These are phyloP conservation scores for Gyrodactylus bullatarudis DNA, from an alignment of 1,140 invertebrate genomes.

Conservation along the genomic window DNA sequence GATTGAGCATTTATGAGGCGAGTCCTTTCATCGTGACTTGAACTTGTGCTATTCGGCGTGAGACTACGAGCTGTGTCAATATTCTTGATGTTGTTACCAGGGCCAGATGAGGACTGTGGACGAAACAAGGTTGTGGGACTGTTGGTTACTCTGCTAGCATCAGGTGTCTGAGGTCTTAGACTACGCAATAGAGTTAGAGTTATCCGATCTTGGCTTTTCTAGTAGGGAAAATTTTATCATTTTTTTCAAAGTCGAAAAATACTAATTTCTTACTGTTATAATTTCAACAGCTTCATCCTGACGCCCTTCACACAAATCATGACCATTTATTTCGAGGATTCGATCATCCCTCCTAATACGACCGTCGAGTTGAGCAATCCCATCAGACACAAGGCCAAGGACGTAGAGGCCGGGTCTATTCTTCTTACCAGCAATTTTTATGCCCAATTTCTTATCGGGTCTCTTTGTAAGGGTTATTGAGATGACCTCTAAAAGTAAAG, in stretches of 20 bases:
- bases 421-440: slow-evolving; percentile 22
- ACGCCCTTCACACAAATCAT: slow-evolving; percentile 19
- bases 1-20: neutral
- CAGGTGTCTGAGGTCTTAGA: slow-evolving; percentile 17
- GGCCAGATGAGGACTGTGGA: too few species aligned
- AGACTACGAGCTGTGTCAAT: neutral
- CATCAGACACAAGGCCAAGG: slow-evolving; percentile 21
- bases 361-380: slow-evolving; percentile 16
- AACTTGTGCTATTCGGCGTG: neutral
- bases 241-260: neutral
- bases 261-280: slow-evolving; percentile 16
- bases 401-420: slow-evolving; percentile 23
- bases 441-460: slow-evolving; percentile 20
- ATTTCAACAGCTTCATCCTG: slow-evolving; percentile 22
- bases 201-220: slow-evolving; percentile 15
- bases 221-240: slow-evolving; percentile 6
- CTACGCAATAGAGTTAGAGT: slow-evolving; percentile 21
- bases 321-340: slow-evolving; percentile 22
- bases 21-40: neutral
- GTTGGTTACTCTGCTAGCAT: slow-evolving; percentile 12
- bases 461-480: slow-evolving; percentile 19
- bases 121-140: too few species aligned
- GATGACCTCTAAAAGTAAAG: slow-evolving; percentile 16
- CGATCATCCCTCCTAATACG: slow-evolving; percentile 16
- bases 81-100: too few species aligned